These are phyloP conservation scores for Spialia ferax DNA, from an alignment of 2,888 invertebrate species.

Conservation along the genomic window DNA sequence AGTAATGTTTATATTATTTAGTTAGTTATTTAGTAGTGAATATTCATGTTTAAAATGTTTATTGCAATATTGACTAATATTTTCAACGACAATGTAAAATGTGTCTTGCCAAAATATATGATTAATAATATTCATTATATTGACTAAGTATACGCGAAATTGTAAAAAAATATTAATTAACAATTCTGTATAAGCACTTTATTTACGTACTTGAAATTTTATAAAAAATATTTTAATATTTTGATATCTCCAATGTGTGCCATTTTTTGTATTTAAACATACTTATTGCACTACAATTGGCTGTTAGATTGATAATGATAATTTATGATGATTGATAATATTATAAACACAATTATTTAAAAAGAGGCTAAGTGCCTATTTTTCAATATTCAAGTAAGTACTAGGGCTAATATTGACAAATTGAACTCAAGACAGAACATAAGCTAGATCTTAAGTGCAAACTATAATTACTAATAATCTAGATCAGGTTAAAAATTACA, in stretches of 20 bases:
- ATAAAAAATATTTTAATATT: neutral
- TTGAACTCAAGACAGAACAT: no score
- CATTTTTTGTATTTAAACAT: neutral
- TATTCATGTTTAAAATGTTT: neutral
- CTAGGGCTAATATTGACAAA: no score
- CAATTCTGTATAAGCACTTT: neutral
- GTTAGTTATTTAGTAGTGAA: neutral
- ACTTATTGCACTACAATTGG: neutral
- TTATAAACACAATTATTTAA: no score
- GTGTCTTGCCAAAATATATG: slow-evolving; percentile 1
- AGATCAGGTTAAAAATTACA: no score
- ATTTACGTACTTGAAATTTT: neutral
- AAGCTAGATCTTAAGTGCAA: no score
- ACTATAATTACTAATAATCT: no score
- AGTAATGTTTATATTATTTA: slow-evolving; percentile 19
- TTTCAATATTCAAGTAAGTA: no score
- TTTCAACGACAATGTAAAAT: neutral
- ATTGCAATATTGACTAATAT: neutral
- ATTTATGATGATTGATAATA: neutral
- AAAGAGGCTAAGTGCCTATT: no score
- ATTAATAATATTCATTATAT: neutral
- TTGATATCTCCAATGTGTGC: slow-evolving; percentile 1
- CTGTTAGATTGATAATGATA: neutral
- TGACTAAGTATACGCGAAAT: neutral
- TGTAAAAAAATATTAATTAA: slow-evolving; percentile 7